These are phyloP conservation scores for Pseudomyrmex pallidus DNA, from an alignment of 1,140 invertebrate genomes.

Conservation along the genomic window DNA sequence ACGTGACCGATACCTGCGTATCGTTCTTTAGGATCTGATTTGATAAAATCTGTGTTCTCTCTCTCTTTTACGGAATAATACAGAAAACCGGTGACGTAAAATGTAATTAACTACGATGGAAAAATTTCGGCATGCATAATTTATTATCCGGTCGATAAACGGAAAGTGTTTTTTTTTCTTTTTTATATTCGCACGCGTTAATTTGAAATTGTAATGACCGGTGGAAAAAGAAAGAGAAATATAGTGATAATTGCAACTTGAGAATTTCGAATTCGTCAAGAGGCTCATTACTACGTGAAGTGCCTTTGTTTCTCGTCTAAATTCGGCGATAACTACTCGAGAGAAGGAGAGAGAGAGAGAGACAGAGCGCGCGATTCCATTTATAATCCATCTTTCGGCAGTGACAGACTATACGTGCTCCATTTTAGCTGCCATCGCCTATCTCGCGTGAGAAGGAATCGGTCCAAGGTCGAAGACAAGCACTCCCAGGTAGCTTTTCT, in stretches of 20 bases:
- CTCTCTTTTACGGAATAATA: constrained; percentile 32
- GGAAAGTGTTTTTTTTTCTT: not conserved
- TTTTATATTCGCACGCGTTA: not conserved
- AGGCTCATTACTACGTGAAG: not conserved
- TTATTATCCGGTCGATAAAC: constrained; percentile 28
- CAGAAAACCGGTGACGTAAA: constrained; percentile 29
- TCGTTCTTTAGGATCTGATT: constrained; percentile 61
- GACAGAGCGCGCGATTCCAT: constrained; percentile 18
- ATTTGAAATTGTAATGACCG: constrained; percentile 14
- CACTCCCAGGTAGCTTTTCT: constrained; percentile 63
- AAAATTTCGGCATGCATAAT: constrained; percentile 48
- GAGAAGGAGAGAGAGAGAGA: too few relatives aligned
- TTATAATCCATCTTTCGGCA: constrained; percentile 47
- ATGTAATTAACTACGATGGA: constrained; percentile 61
- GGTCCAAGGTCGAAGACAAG: constrained; percentile 70
- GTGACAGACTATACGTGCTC: constrained; percentile 38
- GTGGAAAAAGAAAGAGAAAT: not conserved
- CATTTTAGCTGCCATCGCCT: constrained; percentile 23
- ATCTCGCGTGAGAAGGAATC: constrained; percentile 40
- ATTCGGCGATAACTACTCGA: constrained; percentile 18
- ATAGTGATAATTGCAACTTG: not conserved
- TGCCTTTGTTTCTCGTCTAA: not conserved
- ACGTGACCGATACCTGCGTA: constrained; percentile 71
- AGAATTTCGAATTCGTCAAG: not conserved
- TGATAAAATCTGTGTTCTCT: constrained; percentile 65